Base-by-base conservation (phyloP, 2,113 vertebrate genomes). In the Cheilinus undulatus region DNA sequence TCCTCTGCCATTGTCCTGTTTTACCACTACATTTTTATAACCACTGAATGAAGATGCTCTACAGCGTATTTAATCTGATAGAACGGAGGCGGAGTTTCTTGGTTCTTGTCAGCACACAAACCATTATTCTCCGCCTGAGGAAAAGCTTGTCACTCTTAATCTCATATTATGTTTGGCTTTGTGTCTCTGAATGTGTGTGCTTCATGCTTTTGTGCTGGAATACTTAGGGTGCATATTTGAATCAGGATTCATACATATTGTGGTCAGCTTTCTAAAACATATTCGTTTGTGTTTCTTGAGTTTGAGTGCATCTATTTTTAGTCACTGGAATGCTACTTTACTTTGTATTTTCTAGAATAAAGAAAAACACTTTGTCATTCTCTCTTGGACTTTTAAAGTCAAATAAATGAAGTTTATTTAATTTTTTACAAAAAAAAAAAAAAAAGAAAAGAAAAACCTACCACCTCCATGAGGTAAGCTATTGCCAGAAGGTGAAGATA, bases 71-170 rank as follows among this genome's bases (percentile, higher is more conserved):
- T 22, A 54, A 74, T 52, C 58, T 52, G 72, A 80, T 28, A n/a
- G 58, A 27, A 40, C 14, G 50, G 53, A 50, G 67, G 63, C 9
- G 12, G 54, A 49, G 76, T 72, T 63, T 64, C 58, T 65, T 63
- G 70, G 54, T 56, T 84, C 50, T 62, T 86, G 69, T 84, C 73
- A 71, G 69, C 74, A 57, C 69, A 59, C 69, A 82, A 50, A 65
- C 71, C n/a, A 10, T 48, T 65, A 48, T 65, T 73, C 24, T 34
- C 11, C 1, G 79, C 90, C 82, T 36, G 58, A 79, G 82, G 88
- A 59, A 48, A 72, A 65, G 49, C 67, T 34, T 88, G 90, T 89
- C 88, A 86, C 70, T 85, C 30, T 74, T 71, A 76, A 89, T 91
- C 74, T 77, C 28, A 38, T 77, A 79, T 76, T 56, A 32, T 62